Percentiles rank a stretch among this genome's conserved stretches.
These are phyloP conservation scores for Trachelus tabidus DNA, from an alignment of 2,888 invertebrate genomes.

Conservation along the genomic window DNA sequence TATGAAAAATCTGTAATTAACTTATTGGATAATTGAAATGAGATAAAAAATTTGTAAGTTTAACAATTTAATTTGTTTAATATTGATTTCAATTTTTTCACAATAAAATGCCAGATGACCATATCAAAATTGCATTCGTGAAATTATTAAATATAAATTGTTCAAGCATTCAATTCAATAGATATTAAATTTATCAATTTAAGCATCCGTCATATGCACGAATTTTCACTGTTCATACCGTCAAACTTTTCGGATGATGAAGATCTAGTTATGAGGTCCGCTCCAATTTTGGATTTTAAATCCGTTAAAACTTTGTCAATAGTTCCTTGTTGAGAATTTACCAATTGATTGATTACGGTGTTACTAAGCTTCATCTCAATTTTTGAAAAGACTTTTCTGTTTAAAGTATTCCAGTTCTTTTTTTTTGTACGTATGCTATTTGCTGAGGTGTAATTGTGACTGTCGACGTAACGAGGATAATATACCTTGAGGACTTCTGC, in stretches of 20 bases:
- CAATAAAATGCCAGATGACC: not conserved
- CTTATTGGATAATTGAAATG: not conserved
- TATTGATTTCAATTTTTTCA: not conserved
- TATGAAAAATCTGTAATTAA: not conserved
- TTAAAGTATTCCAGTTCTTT: conserved; percentile 82
- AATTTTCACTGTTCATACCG: not conserved
- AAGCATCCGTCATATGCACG: not conserved
- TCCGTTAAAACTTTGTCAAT: conserved; percentile 73
- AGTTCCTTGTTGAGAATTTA: conserved; percentile 70
- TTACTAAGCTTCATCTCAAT: conserved; percentile 69
- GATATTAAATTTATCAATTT: not conserved
- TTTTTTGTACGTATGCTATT: conserved; percentile 75
- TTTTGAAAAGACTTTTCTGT: conserved; percentile 76
- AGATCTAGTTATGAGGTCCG: not conserved
- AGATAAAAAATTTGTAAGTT: not conserved
- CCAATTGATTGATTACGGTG: conserved; percentile 71
- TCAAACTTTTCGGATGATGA: not conserved
- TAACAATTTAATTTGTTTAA: not conserved
- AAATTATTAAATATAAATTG: not conserved
- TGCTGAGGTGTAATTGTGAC: conserved; percentile 80
- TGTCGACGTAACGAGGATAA: conserved; percentile 77
- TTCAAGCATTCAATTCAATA: not conserved
- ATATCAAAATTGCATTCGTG: not conserved
- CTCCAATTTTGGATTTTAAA: conserved; percentile 20
- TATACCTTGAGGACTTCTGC: conserved; percentile 77